Conservation (phyloP, 2,113 vertebrate genomes). For the Grus americana region DNA sequence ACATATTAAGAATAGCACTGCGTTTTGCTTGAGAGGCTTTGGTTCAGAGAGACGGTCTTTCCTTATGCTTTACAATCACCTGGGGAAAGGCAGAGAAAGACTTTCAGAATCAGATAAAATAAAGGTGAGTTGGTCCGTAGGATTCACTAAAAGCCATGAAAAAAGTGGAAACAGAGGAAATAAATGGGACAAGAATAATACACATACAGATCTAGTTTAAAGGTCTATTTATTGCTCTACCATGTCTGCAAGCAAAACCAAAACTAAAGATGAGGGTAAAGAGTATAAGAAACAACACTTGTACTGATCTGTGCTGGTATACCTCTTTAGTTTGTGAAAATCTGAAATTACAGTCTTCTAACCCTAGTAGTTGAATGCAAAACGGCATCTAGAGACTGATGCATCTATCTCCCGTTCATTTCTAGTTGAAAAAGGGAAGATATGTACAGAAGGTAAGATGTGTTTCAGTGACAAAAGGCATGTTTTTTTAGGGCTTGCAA, state of each 20-base stretch:
- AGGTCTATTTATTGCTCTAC: not conserved
- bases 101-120: not conserved
- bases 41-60: not conserved
- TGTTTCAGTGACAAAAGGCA: not conserved
- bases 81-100: not conserved
- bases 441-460: not conserved
- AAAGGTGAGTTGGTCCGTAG: not conserved
- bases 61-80: not conserved
- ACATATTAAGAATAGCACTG: not conserved
- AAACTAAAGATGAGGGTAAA: not conserved
- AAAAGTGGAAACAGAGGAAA: not conserved
- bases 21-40: not conserved
- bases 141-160: not conserved
- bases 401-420: rapidly evolving
- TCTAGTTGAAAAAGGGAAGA: not conserved
- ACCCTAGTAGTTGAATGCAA: not conserved
- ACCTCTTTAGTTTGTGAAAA: not conserved
- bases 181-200: not conserved
- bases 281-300: not conserved
- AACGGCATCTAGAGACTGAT: not conserved
- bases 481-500: not conserved
- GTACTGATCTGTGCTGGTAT: not conserved
- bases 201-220: not conserved
- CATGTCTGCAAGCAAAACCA: not conserved
- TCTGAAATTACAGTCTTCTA: not conserved